These are phyloP conservation scores for Ptychadena robeensis DNA, from an alignment of 2,797 vertebrate species.

Conservation along the genomic window DNA sequence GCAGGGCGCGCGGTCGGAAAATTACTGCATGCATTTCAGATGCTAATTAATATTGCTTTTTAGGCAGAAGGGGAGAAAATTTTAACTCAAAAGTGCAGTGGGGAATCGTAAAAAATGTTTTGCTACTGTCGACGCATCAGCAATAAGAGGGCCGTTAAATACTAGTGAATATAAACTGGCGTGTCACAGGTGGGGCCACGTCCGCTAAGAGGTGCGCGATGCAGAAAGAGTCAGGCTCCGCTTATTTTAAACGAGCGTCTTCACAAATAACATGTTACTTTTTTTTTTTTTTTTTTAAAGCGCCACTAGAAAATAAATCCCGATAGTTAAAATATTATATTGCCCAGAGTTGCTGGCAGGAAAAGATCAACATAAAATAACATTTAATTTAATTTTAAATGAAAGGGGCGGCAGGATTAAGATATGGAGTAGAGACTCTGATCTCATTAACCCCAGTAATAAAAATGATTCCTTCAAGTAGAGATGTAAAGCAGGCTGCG, in stretches of 20 bases:
- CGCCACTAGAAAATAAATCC: constrained; percentile 44
- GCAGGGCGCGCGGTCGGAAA: constrained; percentile 64
- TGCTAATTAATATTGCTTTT: constrained; percentile 78
- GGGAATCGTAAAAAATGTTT: constrained; percentile 53
- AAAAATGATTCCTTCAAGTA: constrained; percentile 19
- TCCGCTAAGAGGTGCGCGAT: constrained; percentile 42
- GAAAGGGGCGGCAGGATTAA: constrained; percentile 45
- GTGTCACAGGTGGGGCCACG: constrained; percentile 41
- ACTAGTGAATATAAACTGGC: constrained; percentile 19
- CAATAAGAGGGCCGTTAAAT: constrained; percentile 41
- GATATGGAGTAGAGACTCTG: constrained; percentile 34
- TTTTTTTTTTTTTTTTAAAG: not conserved
- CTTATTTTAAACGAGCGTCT: constrained; percentile 37
- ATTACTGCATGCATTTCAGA: constrained; percentile 66
- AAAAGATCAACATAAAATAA: constrained; percentile 44
- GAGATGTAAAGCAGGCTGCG: not conserved
- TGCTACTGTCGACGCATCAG: constrained; percentile 15
- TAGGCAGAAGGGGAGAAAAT: constrained; percentile 73
- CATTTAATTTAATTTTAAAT: constrained; percentile 54
- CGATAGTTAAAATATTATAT: constrained; percentile 17
- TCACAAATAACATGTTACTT: constrained; percentile 29
- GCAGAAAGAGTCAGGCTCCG: not conserved
- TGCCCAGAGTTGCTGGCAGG: constrained; percentile 22
- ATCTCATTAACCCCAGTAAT: constrained; percentile 57
- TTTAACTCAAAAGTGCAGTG: constrained; percentile 72